These are phyloP conservation scores for Drosophila albomicans DNA, from an alignment of 1,140 invertebrate genomes.

Conservation along the genomic window DNA sequence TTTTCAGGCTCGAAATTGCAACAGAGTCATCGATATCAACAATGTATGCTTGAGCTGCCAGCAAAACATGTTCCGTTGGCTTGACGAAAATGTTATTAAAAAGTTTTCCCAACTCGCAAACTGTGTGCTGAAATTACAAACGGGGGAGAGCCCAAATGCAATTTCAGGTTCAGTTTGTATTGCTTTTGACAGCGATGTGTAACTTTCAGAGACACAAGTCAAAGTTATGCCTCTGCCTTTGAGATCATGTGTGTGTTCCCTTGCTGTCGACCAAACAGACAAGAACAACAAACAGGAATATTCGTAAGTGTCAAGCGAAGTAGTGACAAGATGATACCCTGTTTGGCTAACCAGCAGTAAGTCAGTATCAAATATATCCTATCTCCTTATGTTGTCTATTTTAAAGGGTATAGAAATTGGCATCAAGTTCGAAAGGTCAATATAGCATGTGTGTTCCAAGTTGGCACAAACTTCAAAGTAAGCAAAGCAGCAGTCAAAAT, in stretches of 20 bases:
- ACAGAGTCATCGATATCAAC: conserved; percentile 9
- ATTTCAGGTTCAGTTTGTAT: conserved; percentile 31
- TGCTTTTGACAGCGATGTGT: conserved; percentile 34
- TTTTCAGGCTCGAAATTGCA: background rate
- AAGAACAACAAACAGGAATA: conserved; percentile 16
- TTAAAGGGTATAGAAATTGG: conserved; percentile 29
- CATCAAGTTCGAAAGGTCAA: conserved; percentile 33
- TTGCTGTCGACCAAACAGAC: conserved; percentile 9
- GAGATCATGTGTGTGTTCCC: conserved; percentile 30
- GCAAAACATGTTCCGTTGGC: background rate
- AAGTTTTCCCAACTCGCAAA: conserved; percentile 23
- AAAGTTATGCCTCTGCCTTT: conserved; percentile 47
- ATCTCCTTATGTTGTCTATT: background rate
- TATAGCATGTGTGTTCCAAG: conserved; percentile 36
- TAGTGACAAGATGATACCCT: background rate
- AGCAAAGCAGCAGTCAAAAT: conserved; percentile 14
- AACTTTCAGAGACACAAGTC: conserved; percentile 39
- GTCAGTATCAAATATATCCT: background rate
- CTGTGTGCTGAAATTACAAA: conserved; percentile 45
- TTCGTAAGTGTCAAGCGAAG: too few species aligned
- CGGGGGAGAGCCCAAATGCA: conserved; percentile 38
- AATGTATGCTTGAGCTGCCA: background rate
- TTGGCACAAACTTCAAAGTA: conserved; percentile 29
- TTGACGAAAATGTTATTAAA: conserved; percentile 49
- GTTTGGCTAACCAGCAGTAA: background rate